Evolutionary conservation across 2,797 vertebrate species (phyloP).

Genomic region (Cossypha caffra): DNA sequence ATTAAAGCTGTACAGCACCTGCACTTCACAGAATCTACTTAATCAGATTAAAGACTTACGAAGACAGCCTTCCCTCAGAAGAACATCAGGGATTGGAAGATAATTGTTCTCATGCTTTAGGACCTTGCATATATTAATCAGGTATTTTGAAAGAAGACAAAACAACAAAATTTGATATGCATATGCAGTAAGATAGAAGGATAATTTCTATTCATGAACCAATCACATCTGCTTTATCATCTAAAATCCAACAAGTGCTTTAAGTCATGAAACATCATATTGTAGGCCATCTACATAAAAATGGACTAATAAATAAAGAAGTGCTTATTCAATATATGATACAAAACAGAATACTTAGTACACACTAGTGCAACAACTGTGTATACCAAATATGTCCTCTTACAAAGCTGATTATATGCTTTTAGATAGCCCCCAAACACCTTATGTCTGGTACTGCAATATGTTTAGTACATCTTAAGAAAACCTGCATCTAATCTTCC

Average conservation of each 20-base stretch:
- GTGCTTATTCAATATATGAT: neutral
- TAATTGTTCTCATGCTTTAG: neutral
- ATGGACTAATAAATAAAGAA: neutral
- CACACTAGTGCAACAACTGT: neutral
- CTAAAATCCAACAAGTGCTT: neutral
- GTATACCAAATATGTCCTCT: neutral
- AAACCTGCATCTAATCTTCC: neutral
- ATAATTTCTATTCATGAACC: neutral
- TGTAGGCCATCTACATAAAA: neutral
- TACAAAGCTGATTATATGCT: slow-evolving; percentile 51
- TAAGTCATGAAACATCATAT: neutral
- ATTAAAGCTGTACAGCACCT: neutral
- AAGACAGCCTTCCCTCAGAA: neutral
- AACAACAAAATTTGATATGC: neutral
- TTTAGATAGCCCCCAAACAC: slow-evolving; percentile 27
- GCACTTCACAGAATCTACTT: slow-evolving; percentile 11
- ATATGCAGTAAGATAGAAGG: neutral
- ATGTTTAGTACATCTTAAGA: neutral
- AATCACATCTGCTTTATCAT: neutral
- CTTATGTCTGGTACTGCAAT: neutral
- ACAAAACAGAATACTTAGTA: neutral
- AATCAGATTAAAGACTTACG: slow-evolving; percentile 38
- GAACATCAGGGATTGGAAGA: neutral
- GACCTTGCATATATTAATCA: neutral
- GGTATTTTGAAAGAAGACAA: neutral